A percentile compares a stretch with the other conserved stretches of the same genome.
phyloP scores from a whole-genome alignment of 1,140 invertebrate genomes.

The Delia radicum region DNA sequence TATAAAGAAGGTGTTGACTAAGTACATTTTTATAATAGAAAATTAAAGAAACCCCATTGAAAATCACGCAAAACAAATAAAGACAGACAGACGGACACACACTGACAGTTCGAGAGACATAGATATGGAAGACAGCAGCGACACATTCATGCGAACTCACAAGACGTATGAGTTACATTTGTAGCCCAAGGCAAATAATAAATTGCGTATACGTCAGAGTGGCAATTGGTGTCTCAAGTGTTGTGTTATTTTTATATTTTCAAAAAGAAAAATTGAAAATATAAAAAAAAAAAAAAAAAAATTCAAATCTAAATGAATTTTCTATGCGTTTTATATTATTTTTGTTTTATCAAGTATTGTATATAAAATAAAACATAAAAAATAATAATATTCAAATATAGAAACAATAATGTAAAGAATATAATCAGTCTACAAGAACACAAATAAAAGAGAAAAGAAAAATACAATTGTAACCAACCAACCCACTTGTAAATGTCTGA shows the following conservation, averaged over 20 bases:
- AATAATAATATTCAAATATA: not conserved
- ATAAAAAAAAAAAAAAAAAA: not conserved
- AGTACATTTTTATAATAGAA: not conserved
- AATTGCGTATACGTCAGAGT: not conserved
- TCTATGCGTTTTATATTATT: not conserved
- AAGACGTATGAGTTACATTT: not conserved
- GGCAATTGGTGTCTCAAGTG: not conserved
- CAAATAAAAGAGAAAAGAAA: not conserved
- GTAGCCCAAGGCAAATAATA: not conserved
- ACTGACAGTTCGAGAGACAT: no score
- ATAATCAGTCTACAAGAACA: not conserved
- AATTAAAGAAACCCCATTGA: constrained; percentile 1
- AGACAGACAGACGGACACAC: not conserved
- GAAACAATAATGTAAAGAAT: not conserved
- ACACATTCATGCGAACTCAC: not conserved
- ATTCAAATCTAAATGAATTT: not conserved
- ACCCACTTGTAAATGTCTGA: not conserved
- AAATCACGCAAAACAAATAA: not conserved
- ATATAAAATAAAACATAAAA: not conserved
- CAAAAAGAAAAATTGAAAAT: not conserved
- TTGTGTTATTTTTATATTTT: not conserved
- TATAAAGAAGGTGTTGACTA: not conserved
- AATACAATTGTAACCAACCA: not conserved
- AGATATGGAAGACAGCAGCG: not conserved
- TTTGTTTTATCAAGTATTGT: no score